Evolutionary conservation across 53 echinoderm and acorn worm species (phyloP), one percentile per base, ranked within the genome.

Genomic region (Arbacia lixula): DNA sequence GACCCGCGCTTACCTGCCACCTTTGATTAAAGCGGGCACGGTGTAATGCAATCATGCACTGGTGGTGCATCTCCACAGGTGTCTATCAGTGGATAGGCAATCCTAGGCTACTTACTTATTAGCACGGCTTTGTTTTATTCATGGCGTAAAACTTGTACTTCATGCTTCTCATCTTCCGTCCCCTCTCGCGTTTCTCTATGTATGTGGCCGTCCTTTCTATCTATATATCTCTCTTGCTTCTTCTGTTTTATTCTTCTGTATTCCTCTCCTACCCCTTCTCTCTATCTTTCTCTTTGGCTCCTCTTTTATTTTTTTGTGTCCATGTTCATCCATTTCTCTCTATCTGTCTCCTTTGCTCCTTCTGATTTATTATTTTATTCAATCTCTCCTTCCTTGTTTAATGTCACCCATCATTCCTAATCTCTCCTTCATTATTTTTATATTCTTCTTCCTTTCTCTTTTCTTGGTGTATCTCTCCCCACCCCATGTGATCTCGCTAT

Each of bases 51-150:
- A 75, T 75, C 75, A 75, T 31, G 36, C 54, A 54, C n/a, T 32
- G 36, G 33, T 75, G 55, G 75, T 75, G 21, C 37, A 29, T 22
- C 35, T 35, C 75, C 54, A 75, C 75, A 75, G 75, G 75, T 75
- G 75, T 75, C 43, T 42, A 71, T 42, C 71, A 29, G 39, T 27
- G 3, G 29, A 71, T 40, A 40, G 39, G 71, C 71, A 16, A 71
- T 66, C 66, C 66, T 26, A n/a, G n/a, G 46, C 28, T 27, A 26
- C 41, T 43, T 75, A 35, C 53, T 75, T 75, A 75, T 75, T 75
- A 30, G 36, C 53, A 54, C 24, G 30, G 32, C 75, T 75, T 75
- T 75, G 75, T 75, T 75, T 75, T 75, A 75, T 75, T 75, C 75
- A 75, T 75, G 75, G 75, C 6, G 75, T 54, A 75, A 75, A 75